These are phyloP conservation scores for Phodopus roborovskii DNA, from an alignment of 2,113 vertebrate species.

Conservation along the genomic window DNA sequence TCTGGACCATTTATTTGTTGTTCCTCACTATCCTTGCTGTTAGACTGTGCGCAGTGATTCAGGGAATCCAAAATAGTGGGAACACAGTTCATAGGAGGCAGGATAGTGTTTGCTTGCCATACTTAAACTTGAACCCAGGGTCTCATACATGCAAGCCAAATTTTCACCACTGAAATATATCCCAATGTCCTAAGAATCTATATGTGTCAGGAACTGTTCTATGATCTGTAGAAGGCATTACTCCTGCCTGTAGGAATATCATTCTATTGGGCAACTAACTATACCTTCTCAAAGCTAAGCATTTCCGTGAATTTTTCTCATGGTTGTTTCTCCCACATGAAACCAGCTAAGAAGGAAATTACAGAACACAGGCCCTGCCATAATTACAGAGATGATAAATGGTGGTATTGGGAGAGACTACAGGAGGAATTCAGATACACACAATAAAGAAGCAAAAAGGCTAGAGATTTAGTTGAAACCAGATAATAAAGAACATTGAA, in stretches of 20 bases:
- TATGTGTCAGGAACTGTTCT: background rate
- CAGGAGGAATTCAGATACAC: background rate
- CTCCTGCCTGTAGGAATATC: background rate
- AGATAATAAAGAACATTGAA: background rate
- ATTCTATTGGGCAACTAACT: background rate
- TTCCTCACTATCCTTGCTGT: background rate
- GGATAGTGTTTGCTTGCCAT: background rate
- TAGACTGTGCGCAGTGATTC: background rate
- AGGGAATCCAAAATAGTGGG: background rate
- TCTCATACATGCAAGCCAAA: background rate
- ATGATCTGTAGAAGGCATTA: background rate
- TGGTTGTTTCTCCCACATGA: background rate
- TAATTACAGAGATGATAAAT: background rate
- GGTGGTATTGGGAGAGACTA: background rate
- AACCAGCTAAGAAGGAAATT: background rate
- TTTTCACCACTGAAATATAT: background rate
- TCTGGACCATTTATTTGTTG: background rate
- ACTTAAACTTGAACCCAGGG: background rate
- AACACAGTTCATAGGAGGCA: background rate
- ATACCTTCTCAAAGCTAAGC: background rate
- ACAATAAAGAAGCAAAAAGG: background rate
- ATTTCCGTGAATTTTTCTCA: background rate
- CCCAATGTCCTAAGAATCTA: background rate
- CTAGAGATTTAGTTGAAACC: background rate
- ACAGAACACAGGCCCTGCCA: background rate